Percentiles rank a stretch among this genome's conserved stretches.
Conservation (phyloP, 2,888 invertebrate species). For the Lomographa bimaculata region DNA sequence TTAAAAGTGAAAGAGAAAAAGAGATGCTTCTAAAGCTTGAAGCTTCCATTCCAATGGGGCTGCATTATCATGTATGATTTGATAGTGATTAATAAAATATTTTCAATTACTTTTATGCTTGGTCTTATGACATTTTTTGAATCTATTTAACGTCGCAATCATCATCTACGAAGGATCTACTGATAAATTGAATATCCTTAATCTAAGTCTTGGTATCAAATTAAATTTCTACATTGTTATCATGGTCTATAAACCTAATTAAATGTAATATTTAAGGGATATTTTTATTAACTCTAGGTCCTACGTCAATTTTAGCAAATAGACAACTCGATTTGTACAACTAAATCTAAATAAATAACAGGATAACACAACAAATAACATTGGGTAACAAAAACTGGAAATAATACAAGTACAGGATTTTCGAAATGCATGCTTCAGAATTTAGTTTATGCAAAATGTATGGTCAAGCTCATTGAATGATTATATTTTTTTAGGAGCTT, state of each 20-base stretch:
- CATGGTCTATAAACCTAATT: too few relatives aligned
- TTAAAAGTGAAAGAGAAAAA: conserved; percentile 30
- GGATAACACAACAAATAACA: conserved; percentile 58
- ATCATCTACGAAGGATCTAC: conserved; percentile 5
- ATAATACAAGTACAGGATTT: conserved; percentile 33
- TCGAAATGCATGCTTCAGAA: conserved; percentile 39
- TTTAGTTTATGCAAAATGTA: conserved; percentile 7
- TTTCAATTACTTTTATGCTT: not conserved
- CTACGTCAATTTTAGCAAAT: conserved; percentile 1
- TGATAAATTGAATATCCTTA: not conserved
- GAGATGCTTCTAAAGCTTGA: conserved; percentile 30
- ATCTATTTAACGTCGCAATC: conserved; percentile 4
- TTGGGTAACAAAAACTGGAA: conserved; percentile 41
- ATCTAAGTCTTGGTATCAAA: not conserved
- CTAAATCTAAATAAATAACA: conserved; percentile 47
- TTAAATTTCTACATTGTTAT: conserved; percentile 7
- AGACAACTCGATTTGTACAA: conserved; percentile 18
- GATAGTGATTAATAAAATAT: conserved; percentile 1
- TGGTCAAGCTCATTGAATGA: conserved; percentile 31
- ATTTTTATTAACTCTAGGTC: not conserved
- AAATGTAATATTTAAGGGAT: too few relatives aligned
- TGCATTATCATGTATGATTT: conserved; percentile 8
- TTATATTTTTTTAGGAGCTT: conserved; percentile 37
- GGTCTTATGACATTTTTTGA: not conserved
- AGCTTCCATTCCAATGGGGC: conserved; percentile 27